These are phyloP conservation scores for Cryptotis parvus DNA, from an alignment of 2,113 vertebrate genomes.

Conservation along the genomic window DNA sequence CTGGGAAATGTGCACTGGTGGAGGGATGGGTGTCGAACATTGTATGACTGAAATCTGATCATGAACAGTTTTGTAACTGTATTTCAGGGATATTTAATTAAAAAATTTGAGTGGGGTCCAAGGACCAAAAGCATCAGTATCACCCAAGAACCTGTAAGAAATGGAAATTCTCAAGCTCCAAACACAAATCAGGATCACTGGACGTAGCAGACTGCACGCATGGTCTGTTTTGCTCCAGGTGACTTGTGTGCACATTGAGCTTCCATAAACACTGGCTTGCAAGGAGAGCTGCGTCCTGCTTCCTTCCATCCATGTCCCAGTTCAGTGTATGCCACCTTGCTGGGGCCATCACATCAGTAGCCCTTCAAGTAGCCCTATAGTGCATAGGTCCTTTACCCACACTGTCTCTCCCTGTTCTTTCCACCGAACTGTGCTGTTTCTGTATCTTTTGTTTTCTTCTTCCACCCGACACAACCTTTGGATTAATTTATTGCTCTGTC, in stretches of 20 bases:
- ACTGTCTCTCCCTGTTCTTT: not conserved
- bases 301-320: not conserved
- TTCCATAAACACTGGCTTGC: not conserved
- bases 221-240: not conserved
- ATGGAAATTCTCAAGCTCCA: not conserved
- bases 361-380: not conserved
- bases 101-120: too few relatives aligned
- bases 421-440: not conserved
- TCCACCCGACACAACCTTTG: not conserved
- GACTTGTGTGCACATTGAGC: not conserved
- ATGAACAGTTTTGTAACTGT: too few relatives aligned
- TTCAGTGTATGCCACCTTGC: not conserved
- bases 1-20: too few relatives aligned
- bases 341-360: not conserved
- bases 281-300: not conserved
- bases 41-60: too few relatives aligned
- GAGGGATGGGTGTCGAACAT: too few relatives aligned
- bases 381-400: too few relatives aligned
- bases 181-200: not conserved
- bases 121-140: not conserved
- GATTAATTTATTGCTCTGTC: not conserved
- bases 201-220: not conserved
- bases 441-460: conserved; percentile 15
- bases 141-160: not conserved
- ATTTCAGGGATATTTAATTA: too few relatives aligned